Conservation (phyloP, 2,113 vertebrate species). For the Oostethus manadensis region DNA sequence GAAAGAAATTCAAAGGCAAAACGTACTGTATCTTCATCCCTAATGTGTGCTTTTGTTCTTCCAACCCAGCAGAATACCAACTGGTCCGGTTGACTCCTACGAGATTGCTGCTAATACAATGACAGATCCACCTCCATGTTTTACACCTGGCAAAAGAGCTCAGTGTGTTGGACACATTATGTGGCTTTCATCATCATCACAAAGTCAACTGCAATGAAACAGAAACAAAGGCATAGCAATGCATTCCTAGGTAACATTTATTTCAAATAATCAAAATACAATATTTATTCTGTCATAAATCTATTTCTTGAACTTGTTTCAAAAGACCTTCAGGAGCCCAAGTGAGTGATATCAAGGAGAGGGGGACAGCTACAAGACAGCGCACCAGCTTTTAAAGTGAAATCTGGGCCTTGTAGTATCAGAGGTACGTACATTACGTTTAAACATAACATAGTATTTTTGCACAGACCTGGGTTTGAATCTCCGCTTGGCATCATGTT, state of each 20-base stretch:
- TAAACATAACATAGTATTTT: too few relatives aligned
- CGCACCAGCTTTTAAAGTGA: too few relatives aligned
- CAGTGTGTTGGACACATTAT: conserved; percentile 35
- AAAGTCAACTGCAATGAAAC: conserved; percentile 5
- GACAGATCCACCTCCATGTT: conserved; percentile 65
- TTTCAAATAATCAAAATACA: too few relatives aligned
- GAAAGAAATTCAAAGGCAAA: too few relatives aligned
- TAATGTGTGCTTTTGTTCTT: not conserved
- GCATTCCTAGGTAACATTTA: too few relatives aligned
- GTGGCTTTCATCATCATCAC: conserved; percentile 19
- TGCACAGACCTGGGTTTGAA: too few relatives aligned
- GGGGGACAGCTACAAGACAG: too few relatives aligned
- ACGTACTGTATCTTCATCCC: not conserved
- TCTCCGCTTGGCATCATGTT: too few relatives aligned
- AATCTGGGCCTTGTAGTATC: too few relatives aligned
- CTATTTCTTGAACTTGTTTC: not conserved
- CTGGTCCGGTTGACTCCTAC: conserved; percentile 63
- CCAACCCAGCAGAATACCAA: conserved; percentile 36
- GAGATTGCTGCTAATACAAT: conserved; percentile 59
- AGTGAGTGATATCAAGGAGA: too few relatives aligned
- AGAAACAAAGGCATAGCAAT: conserved; percentile 22
- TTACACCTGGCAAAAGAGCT: conserved; percentile 52
- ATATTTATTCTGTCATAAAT: too few relatives aligned
- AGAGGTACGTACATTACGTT: too few relatives aligned
- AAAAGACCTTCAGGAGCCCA: not conserved